These are phyloP conservation scores for Drosophila meridionalis DNA, from an alignment of 2,888 invertebrate genomes.

Conservation along the genomic window DNA sequence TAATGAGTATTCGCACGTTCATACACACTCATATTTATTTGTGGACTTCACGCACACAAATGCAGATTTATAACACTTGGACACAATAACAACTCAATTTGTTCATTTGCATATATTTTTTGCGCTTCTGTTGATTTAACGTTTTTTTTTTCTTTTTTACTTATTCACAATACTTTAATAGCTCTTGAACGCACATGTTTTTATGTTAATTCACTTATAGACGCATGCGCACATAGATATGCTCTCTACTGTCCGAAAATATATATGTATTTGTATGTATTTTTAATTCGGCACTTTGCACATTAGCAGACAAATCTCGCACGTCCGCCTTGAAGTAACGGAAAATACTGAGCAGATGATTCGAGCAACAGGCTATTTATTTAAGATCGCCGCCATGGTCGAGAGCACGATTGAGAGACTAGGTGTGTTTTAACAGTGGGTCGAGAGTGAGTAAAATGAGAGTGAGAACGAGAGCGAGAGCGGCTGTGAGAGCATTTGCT, in stretches of 20 bases:
- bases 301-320: slow-evolving; percentile 5
- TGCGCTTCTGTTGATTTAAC: slow-evolving; percentile 17
- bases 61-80: slow-evolving; percentile 21
- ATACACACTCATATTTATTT: background rate
- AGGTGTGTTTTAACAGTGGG: too few relatives aligned
- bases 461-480: background rate
- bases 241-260: background rate
- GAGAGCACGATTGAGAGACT: background rate
- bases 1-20: background rate
- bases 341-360: slow-evolving; percentile 51
- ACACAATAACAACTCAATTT: slow-evolving; percentile 42
- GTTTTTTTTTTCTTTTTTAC: slow-evolving; percentile 8
- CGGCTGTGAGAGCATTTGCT: slow-evolving; percentile 1
- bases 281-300: slow-evolving; percentile 19
- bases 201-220: slow-evolving; percentile 20
- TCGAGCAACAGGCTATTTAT: slow-evolving; percentile 42
- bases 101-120: slow-evolving; percentile 8
- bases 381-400: slow-evolving; percentile 40
- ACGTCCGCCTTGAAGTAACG: slow-evolving; percentile 63
- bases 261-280: slow-evolving; percentile 10
- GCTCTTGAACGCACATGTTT: slow-evolving; percentile 45
- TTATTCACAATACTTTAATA: slow-evolving; percentile 29
- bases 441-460: background rate
- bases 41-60: slow-evolving; percentile 5
- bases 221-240: slow-evolving; percentile 7